Base-by-base conservation (phyloP, 2,797 vertebrate genomes). In the Ptychobarbus kaznakovi region DNA sequence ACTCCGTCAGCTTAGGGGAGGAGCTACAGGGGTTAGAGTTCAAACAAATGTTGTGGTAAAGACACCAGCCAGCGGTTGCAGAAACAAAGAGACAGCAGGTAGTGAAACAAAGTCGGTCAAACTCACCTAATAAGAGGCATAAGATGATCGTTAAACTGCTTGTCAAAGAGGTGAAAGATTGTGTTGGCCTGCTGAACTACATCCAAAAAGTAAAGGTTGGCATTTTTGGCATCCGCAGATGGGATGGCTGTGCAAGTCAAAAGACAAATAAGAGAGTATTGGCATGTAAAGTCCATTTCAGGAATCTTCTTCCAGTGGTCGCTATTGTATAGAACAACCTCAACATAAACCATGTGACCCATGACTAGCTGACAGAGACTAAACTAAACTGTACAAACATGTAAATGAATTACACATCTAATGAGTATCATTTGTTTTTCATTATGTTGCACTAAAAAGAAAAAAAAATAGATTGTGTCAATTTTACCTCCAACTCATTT, bases 131-230 rank as follows among this genome's bases (percentile, higher is more conserved):
- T 98, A 84, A 99, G 93, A 90, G 98, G 98, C 98, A 99, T 99
- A 89, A 99, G 97, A 93, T 99, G 97, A 94, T 99, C 98, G 90
- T 98, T 99, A 94, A 99, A 99, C 88, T 99, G 98, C 92, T 99
- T 99, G 94, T 99, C 98, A 94, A 99, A 99, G 89, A 99, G 95
- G 93, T 99, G 98, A 92, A 99, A 99, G 94, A 99, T 97, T 20
- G 98, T 99, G 95, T 99, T 99, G n/a, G 98, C 98, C 88, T 99
- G 98, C 89, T 99, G 98, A 83, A 99, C 98, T 89, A 99, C 98
- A 91, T 99, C 98, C 93, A 99, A 94, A 93, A 99, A 99, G 93
- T 99, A 99, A 83, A 99, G 95, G 94, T 97, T 98, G 95, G 97
- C 97, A 0, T 97, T 99, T 94, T 96, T 99, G 89, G 98, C 97